Conservation (phyloP, 1,140 invertebrate species). For the Sminthurides bifidus region DNA sequence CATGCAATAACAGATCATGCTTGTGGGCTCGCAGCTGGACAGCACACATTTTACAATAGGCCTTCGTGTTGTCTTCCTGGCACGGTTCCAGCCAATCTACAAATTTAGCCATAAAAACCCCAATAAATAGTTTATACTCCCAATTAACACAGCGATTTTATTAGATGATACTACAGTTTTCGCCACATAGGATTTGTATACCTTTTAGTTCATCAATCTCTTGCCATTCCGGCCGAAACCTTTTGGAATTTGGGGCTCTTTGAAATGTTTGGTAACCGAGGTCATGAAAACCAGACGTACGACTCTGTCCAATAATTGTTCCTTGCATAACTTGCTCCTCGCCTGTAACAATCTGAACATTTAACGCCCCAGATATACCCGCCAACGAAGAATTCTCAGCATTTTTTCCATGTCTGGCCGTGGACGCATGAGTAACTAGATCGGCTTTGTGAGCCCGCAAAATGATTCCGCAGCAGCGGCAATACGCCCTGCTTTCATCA, state of each 20-base stretch:
- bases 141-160: not conserved
- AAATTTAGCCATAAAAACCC: slow-evolving; percentile 3
- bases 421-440: slow-evolving; percentile 10
- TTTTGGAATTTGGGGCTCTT: slow-evolving; percentile 3
- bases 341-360: slow-evolving; percentile 11
- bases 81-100: slow-evolving; percentile 17
- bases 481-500: slow-evolving; percentile 21
- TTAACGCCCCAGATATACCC: slow-evolving; percentile 10
- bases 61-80: slow-evolving; percentile 4
- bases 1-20: slow-evolving; percentile 20
- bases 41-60: slow-evolving; percentile 17
- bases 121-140: not conserved
- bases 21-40: slow-evolving; percentile 16
- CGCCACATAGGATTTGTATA: no score
- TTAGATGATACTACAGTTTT: not conserved
- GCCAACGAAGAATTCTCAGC: not conserved
- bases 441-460: slow-evolving; percentile 19
- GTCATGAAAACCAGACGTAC: not conserved
- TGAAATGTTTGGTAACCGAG: not conserved
- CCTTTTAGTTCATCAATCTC: slow-evolving; percentile 13
- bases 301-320: not conserved
- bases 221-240: slow-evolving; percentile 21
- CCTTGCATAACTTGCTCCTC: not conserved
- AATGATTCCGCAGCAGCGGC: slow-evolving; percentile 16
- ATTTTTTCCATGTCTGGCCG: slow-evolving; percentile 16